Evolutionary conservation across 2,888 invertebrate genomes (phyloP), one percentile per base, ranked within the genome.

Genomic region (Helobdella robusta): DNA sequence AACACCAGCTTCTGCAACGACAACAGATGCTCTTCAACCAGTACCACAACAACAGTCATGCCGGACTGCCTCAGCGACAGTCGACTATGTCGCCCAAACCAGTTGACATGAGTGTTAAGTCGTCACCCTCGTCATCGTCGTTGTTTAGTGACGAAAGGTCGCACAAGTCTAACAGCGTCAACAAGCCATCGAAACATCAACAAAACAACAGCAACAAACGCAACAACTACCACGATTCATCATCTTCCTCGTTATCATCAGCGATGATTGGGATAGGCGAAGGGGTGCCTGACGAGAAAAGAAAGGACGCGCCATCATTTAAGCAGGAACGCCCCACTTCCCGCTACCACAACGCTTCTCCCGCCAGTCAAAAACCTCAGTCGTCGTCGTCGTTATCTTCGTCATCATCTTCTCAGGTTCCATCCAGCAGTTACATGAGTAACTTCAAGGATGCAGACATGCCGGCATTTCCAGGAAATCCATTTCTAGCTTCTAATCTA

Each of bases 61-160:
- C n/a, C n/a, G n/a, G n/a, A n/a, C n/a, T n/a, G n/a, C 8, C 28
- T 1, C 30, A 66, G 15, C 23, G 63, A 34, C 52, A 46, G 30
- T 63, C 50, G 18, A 20, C 32, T 18, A 48, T 20, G 11, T 52
- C 35, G 20, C 30, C 48, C 46, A 66, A 66, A 44, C 66, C 66
- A 5, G 66, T 66, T 4, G 66, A 66, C 25, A 66, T 66, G 66
- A 66, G 59, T 8, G 34, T 60, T 18, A 66, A 66, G 28, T 34
- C 40, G 18, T 46, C 60, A 18, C 23, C 64, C 30, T 11, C n/a
- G 11, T 40, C 44, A 15, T 40, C 44, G 44, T 30, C 56, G n/a
- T 23, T 32, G 8, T 32, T 30, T n/a, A 32, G 32, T 2, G 30
- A 56, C 30, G 6, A n/a, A 18, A 56, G 32, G 32, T 56, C 56